Evolutionary conservation across 2,113 vertebrate species (phyloP).

Genomic region (Oreochromis aureus): DNA sequence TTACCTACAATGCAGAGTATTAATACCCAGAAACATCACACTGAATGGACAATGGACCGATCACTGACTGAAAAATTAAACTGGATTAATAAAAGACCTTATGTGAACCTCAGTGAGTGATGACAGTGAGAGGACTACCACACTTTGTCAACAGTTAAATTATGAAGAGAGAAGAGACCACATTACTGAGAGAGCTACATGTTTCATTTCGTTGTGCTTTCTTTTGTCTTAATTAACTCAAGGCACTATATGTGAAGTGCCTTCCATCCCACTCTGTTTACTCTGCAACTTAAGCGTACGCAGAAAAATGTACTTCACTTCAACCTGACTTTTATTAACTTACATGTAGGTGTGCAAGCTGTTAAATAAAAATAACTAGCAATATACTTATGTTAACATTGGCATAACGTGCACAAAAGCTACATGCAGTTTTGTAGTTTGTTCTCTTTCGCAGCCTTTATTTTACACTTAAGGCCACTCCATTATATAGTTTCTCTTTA

Average conservation of each 20-base stretch:
- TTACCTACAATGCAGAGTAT: not conserved
- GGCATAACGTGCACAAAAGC: not conserved
- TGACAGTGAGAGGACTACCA: not conserved
- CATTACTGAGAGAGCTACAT: not conserved
- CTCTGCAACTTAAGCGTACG: not conserved
- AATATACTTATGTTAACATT: not conserved
- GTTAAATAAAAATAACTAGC: not conserved
- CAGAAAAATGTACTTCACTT: not conserved
- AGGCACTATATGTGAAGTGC: not conserved
- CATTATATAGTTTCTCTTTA: not conserved
- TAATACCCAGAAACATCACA: not conserved
- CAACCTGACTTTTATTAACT: not conserved
- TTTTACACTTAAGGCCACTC: not conserved
- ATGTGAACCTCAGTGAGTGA: not conserved
- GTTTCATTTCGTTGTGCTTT: not conserved
- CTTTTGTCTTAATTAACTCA: constrained; percentile 9
- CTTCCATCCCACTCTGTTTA: not conserved
- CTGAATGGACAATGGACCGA: not conserved
- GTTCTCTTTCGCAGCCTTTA: not conserved
- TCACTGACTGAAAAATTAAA: not conserved
- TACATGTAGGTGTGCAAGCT: not conserved
- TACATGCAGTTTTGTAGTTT: not conserved
- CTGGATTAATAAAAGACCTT: not conserved
- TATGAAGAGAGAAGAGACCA: not conserved
- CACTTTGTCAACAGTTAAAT: not conserved